Percentiles rank a stretch among this genome's conserved stretches.
phyloP scores from a whole-genome alignment of 64 coral and sea anemone species.

The Stylophora pistillata region DNA sequence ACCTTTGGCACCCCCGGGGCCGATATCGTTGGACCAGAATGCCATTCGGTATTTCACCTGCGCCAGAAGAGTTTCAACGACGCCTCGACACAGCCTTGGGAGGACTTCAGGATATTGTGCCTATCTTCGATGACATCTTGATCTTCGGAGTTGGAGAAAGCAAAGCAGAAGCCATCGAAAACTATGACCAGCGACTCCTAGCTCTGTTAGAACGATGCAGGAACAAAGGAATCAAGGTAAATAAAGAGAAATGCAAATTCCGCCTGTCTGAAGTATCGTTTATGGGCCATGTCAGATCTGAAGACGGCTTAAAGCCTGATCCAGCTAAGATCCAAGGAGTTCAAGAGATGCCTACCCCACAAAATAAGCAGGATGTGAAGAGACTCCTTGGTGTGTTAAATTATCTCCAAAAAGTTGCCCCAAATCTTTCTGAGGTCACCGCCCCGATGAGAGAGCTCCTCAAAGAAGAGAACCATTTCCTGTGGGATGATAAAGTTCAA shows the following conservation, averaged over 20 bases:
- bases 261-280: conserved; percentile 33
- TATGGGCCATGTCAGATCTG: conserved; percentile 43
- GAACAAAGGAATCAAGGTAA: conserved; percentile 46
- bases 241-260: conserved; percentile 48
- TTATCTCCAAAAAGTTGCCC: conserved; percentile 45
- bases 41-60: conserved; percentile 51
- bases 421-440: conserved; percentile 46
- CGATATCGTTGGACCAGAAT: conserved; percentile 57
- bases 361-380: conserved; percentile 38
- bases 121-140: conserved; percentile 64
- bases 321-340: conserved; percentile 57
- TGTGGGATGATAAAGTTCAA: conserved; percentile 43
- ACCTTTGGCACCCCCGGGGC: conserved; percentile 63
- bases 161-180: not conserved
- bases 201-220: conserved; percentile 37
- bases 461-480: conserved; percentile 46
- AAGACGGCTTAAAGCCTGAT: conserved; percentile 47
- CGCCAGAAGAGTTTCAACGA: conserved; percentile 55
- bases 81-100: conserved; percentile 21
- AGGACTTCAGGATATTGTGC: conserved; percentile 33
- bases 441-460: conserved; percentile 54
- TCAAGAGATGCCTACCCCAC: conserved; percentile 22
- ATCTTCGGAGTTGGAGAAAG: conserved; percentile 36
- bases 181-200: conserved; percentile 34
- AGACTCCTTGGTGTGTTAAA: conserved; percentile 54